phyloP scores from a whole-genome alignment of 1,140 invertebrate species.

The Sipha flava region DNA sequence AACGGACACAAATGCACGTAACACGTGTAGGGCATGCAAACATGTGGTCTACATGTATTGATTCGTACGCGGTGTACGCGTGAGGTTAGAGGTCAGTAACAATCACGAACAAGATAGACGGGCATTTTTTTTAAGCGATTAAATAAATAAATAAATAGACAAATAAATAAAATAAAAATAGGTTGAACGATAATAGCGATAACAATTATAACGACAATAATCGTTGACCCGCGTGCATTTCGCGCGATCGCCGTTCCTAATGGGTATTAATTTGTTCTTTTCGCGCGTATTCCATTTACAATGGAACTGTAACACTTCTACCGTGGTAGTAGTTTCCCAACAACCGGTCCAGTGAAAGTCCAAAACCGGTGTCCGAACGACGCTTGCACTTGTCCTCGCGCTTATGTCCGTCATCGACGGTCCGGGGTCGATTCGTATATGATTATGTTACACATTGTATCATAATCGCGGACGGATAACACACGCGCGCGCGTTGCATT shows the following conservation, averaged over 20 bases:
- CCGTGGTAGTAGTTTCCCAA: no score
- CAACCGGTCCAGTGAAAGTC: slow-evolving; percentile 6
- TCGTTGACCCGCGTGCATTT: neutral
- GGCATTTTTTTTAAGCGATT: neutral
- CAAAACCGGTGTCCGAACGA: neutral
- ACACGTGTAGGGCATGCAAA: no score
- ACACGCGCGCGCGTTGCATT: neutral
- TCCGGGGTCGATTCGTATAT: slow-evolving; percentile 19
- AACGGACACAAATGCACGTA: neutral
- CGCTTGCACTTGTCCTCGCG: slow-evolving; percentile 24
- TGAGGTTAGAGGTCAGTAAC: neutral
- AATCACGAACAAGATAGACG: slow-evolving; percentile 1
- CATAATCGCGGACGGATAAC: neutral
- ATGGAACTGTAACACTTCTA: slow-evolving; percentile 6
- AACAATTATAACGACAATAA: neutral
- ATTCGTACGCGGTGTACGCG: neutral
- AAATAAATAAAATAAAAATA: neutral
- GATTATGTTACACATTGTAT: neutral
- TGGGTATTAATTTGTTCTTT: neutral
- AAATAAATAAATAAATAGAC: no score
- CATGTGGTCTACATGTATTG: no score
- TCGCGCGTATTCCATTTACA: slow-evolving; percentile 4
- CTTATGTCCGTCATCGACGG: slow-evolving; percentile 18
- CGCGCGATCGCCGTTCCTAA: neutral
- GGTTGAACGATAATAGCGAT: neutral